Base-by-base conservation (phyloP, 2,113 vertebrate species). In the Patagioenas fasciata region DNA sequence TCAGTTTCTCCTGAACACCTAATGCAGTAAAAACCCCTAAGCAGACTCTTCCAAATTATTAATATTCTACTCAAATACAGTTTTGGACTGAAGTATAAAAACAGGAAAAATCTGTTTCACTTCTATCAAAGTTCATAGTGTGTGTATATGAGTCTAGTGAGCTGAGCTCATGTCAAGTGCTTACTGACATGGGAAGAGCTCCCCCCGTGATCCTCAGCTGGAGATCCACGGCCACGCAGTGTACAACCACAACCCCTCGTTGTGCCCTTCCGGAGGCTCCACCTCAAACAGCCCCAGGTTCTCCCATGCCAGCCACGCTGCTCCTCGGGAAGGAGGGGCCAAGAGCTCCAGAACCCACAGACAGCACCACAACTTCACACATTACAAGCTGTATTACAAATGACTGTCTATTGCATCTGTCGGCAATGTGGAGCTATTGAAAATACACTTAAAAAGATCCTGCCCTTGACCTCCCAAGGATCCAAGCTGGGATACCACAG, bases 151-250 rank as follows among this genome's bases (percentile, higher is more conserved):
- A 88, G 75, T 13, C 56, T 58, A 34, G 80, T 1, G 7, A 70
- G 91, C 64, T 56, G 56, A 48, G 53, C n/a, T 44, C 3, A 6
- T 93, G 93, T 77, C 93, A 82, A 94, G 70, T 54, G 69, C 48
- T 90, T n/a, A 79, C 28, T 67, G 85, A 80, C 88, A 86, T 0
- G 8, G 60, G 51, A 48, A 91, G 69, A 71, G 67, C 32, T 44
- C 72, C 80, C 69, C 50, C 56, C 1, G 2, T 48, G 65, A 73
- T 40, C 47, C 64, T 58, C 54, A 10, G 14, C 18, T 62, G 6
- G 6, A 74, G 64, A 70, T 47, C 11, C 70, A 90, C 85, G 80
- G 21, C 36, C 69, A 56, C 1, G 47, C n/a, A 64, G 48, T 1
- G 23, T 29, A 73, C 58, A 32, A 61, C 1, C 42, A 44, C 42